Evolutionary conservation across 2,113 vertebrate species (phyloP), one percentile per base, ranked within the genome.

Genomic region (Microtus ochrogaster): DNA sequence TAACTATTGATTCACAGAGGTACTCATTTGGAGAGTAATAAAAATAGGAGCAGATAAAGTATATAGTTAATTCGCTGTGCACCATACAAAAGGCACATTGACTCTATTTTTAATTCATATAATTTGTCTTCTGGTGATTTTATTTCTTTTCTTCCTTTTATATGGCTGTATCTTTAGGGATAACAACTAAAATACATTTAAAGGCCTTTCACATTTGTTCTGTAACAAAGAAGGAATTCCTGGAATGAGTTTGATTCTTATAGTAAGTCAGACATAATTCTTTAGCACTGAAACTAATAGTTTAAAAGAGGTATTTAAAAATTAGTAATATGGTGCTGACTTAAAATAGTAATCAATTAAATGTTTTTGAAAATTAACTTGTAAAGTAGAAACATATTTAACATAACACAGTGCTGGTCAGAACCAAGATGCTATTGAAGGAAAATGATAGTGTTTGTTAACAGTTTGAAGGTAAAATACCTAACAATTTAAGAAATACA

Each of bases 1-100:
- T 99, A 99, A 99, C 98, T 98, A 99, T 99, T 99, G 99, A 99
- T 99, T 98, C 96, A 96, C 97, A 97, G 92, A 44, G 96, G 89
- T 98, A 98, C 97, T 99, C 98, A 98, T 98, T 99, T 98, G 98
- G 98, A 98, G 98, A 98, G 98, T 99, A 99, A 99, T 99, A 99
- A 99, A 99, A 99, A 99, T 98, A 98, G 98, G 98, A 98, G 97
- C 98, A 98, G 98, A 98, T 99, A 99, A 99, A 99, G 98, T 97
- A 98, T 99, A 99, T 99, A 98, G 98, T 99, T 99, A 99, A 99
- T 99, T 99, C 99, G 98, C 98, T 98, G 73, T 96, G 97, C 98
- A 97, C 96, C 93, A 96, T 97, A 97, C 91, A 98, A 94, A 98
- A 97, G 94, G 92, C 97, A 89, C 91, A 94, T 94, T 98, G 91